Conservation (phyloP, 2,888 invertebrate genomes). For the Drosophila multiciliata region DNA sequence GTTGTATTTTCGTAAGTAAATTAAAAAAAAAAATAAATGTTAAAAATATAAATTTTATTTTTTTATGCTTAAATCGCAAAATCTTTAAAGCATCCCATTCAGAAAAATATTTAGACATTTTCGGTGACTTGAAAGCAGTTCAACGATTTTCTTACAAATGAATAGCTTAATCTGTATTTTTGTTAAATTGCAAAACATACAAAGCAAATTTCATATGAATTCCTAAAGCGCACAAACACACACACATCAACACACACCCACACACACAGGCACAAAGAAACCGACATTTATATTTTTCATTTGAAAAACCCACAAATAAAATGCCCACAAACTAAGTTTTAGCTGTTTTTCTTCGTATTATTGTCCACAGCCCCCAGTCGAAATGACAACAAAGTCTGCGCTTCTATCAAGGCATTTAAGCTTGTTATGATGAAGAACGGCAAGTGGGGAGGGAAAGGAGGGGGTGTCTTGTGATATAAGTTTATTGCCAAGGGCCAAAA, state of each 20-base stretch:
- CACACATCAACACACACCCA: background rate
- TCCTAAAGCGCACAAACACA: conserved; percentile 1
- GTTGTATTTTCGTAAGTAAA: background rate
- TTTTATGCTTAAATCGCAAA: background rate
- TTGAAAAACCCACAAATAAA: conserved; percentile 7
- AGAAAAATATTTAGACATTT: background rate
- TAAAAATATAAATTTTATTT: background rate
- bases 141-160: background rate
- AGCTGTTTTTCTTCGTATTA: conserved; percentile 23
- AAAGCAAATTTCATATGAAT: conserved; percentile 1
- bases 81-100: background rate
- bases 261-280: background rate
- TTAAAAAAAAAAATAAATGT: background rate
- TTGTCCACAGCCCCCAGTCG: conserved; percentile 11
- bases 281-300: conserved; percentile 5
- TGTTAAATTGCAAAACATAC: conserved; percentile 6
- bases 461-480: background rate
- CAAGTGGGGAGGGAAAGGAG: background rate
- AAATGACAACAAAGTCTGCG: conserved; percentile 30
- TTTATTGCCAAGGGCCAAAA: conserved; percentile 33
- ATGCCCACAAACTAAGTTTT: conserved; percentile 30
- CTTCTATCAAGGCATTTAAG: conserved; percentile 50
- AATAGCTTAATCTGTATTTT: conserved; percentile 4
- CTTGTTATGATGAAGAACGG: conserved; percentile 52
- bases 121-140: background rate